These are phyloP conservation scores for Drosophila lacicola DNA, from an alignment of 2,888 invertebrate species.

Conservation along the genomic window DNA sequence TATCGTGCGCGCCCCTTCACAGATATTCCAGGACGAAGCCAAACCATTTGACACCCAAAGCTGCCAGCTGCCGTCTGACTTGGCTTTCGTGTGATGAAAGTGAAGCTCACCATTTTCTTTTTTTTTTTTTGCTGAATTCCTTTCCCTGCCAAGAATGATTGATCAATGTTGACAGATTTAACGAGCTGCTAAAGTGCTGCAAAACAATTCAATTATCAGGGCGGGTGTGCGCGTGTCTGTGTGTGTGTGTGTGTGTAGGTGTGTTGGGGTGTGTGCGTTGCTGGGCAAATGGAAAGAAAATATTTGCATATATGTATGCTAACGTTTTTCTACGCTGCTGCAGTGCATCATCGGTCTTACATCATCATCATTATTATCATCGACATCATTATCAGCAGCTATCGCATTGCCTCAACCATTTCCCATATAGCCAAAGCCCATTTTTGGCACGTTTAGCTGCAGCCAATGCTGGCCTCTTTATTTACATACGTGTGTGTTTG, in stretches of 20 bases:
- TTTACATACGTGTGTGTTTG: slow-evolving; percentile 44
- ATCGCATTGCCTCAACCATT: not conserved
- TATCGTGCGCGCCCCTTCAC: slow-evolving; percentile 9
- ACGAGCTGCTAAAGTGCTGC: slow-evolving; percentile 80
- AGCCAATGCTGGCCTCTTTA: slow-evolving; percentile 44
- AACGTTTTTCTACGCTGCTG: slow-evolving; percentile 30
- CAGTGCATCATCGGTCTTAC: slow-evolving; percentile 34
- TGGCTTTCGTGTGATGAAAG: slow-evolving; percentile 27
- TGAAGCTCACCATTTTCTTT: slow-evolving; percentile 8
- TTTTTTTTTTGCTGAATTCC: not conserved
- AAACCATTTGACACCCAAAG: slow-evolving; percentile 5
- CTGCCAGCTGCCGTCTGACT: not conserved
- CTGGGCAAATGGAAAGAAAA: slow-evolving; percentile 63
- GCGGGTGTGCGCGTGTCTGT: not conserved
- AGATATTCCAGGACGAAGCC: not conserved
- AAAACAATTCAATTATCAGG: slow-evolving; percentile 76
- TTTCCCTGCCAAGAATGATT: slow-evolving; percentile 50
- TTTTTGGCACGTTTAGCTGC: slow-evolving; percentile 24
- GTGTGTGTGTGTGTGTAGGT: slow-evolving; percentile 1
- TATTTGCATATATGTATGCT: slow-evolving; percentile 57
- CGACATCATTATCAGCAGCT: slow-evolving; percentile 4
- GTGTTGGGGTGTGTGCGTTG: slow-evolving; percentile 17
- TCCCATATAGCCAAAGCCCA: slow-evolving; percentile 14
- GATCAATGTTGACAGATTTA: slow-evolving; percentile 81
- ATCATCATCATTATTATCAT: slow-evolving; percentile 2